phyloP scores from a whole-genome alignment of 2,113 vertebrate genomes.

The Candoia aspera region DNA sequence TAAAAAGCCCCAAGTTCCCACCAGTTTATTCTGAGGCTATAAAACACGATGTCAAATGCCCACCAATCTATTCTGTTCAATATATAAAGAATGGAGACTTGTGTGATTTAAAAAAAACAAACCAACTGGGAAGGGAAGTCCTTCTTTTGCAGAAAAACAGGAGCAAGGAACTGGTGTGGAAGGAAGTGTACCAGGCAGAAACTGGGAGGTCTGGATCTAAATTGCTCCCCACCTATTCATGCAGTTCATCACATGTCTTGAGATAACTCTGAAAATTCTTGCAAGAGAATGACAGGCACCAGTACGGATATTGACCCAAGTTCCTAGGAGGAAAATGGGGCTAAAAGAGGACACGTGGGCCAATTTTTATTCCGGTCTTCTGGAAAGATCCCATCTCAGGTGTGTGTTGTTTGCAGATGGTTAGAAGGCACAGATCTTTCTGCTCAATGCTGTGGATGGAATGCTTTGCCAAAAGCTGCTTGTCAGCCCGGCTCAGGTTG shows the following conservation, averaged over 20 bases:
- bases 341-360: not conserved
- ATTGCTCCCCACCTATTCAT: not conserved
- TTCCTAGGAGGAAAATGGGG: not conserved
- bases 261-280: not conserved
- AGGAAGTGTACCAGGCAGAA: too few species aligned
- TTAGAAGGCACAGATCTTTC: too few species aligned
- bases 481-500: not conserved
- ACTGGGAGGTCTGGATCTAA: not conserved
- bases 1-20: not conserved
- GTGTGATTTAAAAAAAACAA: not conserved
- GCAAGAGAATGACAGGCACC: too few species aligned
- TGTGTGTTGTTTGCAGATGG: too few species aligned
- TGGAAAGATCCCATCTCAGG: not conserved
- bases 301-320: not conserved
- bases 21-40: not conserved
- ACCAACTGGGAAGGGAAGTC: not conserved
- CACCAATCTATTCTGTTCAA: not conserved
- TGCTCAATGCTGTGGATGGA: not conserved
- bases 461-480: not conserved
- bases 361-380: not conserved
- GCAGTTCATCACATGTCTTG: not conserved
- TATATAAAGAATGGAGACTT: not conserved
- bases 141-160: not conserved
- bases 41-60: not conserved
- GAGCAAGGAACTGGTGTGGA: too few species aligned